Evolutionary conservation across 2,888 invertebrate species (phyloP).

Genomic region (Macaria notata): DNA sequence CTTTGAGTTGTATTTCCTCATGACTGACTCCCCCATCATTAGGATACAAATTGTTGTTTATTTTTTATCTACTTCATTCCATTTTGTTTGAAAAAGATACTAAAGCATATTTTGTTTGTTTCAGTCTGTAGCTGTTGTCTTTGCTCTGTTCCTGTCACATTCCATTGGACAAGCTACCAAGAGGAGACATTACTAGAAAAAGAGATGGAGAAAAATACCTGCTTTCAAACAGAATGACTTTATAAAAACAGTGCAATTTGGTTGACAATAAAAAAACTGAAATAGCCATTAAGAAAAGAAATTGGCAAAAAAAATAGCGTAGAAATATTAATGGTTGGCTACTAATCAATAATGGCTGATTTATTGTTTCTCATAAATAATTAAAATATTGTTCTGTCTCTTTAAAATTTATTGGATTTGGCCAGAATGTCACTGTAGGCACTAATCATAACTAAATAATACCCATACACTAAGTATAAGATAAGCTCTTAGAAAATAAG

Average conservation of each 20-base stretch:
- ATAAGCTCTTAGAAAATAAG: too few relatives aligned
- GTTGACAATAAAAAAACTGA: background rate
- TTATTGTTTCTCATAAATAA: background rate
- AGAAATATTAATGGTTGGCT: background rate
- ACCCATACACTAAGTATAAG: background rate
- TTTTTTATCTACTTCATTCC: background rate
- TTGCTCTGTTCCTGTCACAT: constrained; percentile 38
- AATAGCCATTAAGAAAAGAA: too few relatives aligned
- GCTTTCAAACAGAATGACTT: background rate
- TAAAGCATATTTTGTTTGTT: constrained; percentile 19
- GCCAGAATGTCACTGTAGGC: too few relatives aligned
- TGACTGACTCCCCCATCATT: too few relatives aligned
- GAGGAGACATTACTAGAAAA: constrained; percentile 6
- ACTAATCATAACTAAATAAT: background rate
- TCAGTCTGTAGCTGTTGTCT: constrained; percentile 40
- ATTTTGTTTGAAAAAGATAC: background rate
- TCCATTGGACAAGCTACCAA: constrained; percentile 27
- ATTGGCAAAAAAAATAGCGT: background rate
- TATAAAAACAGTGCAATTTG: background rate
- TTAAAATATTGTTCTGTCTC: background rate
- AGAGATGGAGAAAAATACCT: background rate
- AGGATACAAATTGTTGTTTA: background rate
- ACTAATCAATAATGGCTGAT: background rate
- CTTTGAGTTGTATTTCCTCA: too few relatives aligned
- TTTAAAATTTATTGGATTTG: too few relatives aligned